These are phyloP conservation scores for Drosophila mayaguana DNA, from an alignment of 2,888 invertebrate species.

Conservation along the genomic window DNA sequence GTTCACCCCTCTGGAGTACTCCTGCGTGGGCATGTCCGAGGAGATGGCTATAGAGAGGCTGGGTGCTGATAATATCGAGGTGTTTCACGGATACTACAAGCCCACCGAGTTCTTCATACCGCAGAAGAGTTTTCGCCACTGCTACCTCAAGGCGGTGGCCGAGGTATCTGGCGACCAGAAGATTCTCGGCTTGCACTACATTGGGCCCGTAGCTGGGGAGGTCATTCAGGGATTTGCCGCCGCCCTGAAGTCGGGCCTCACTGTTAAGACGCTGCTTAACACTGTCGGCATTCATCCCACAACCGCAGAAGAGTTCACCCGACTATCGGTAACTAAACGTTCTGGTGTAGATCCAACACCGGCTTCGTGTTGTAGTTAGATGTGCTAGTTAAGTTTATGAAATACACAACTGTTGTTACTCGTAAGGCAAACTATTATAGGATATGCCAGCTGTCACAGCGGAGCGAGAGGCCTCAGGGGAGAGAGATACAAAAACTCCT, in stretches of 20 bases:
- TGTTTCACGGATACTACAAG: slow-evolving; percentile 96
- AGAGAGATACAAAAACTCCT: not conserved
- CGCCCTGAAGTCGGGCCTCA: slow-evolving; percentile 93
- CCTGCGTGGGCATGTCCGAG: slow-evolving; percentile 95
- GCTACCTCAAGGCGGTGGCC: slow-evolving; percentile 95
- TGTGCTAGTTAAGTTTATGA: not conserved
- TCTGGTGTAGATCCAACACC: slow-evolving; percentile 95
- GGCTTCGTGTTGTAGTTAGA: slow-evolving; percentile 97
- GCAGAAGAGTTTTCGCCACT: slow-evolving; percentile 92
- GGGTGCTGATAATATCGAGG: slow-evolving; percentile 92
- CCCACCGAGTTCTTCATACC: slow-evolving; percentile 98
- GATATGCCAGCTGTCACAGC: not conserved
- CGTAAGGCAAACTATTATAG: not conserved
- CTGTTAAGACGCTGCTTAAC: slow-evolving; percentile 90
- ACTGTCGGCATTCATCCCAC: slow-evolving; percentile 97
- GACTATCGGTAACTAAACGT: slow-evolving; percentile 94
- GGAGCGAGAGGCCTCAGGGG: not conserved
- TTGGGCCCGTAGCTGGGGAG: slow-evolving; percentile 96
- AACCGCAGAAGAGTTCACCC: slow-evolving; percentile 95
- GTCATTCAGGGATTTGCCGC: slow-evolving; percentile 96
- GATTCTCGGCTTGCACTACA: slow-evolving; percentile 95
- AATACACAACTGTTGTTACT: not conserved
- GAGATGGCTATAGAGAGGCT: slow-evolving; percentile 89
- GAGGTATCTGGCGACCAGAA: slow-evolving; percentile 88
- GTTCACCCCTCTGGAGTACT: slow-evolving; percentile 97